Base-by-base conservation (phyloP, 2,888 invertebrate species). In the Heteromyza rotundicornis region DNA sequence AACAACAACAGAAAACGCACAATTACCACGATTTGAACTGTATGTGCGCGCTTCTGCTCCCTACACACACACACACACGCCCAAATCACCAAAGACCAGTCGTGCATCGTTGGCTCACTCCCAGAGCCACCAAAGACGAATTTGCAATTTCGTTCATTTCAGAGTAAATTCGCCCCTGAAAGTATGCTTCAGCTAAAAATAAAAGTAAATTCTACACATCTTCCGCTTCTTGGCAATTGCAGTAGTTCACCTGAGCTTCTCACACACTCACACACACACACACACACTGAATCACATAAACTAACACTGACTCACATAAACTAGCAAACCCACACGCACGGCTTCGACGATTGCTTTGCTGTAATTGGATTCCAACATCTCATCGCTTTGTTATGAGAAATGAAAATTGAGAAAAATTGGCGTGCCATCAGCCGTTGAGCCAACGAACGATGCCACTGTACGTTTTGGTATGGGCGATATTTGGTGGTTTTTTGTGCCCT, bases 381-480 rank as follows among this genome's bases (percentile, higher is more conserved):
- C 65, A 20, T 61, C 50, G 61, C 56, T 59, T 64, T 61, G 68
- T 67, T 72, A 67, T 64, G 55, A 59, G 64, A 68, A 73, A 73
- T 76, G 76, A 75, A 77, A 75, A 75, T 76, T 75, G 75, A 76
- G 77, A 77, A 76, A 76, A 75, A 77, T 76, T 74, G 76, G 59
- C 59, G 59, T 20, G 5, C 19, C 47, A 19, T 17, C 20, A 17
- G 47, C 40, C 3, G n/a, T n/a, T n/a, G 40, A 40, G 40, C 14
- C 40, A 40, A n/a, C 40, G 16, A n/a, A 3, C 32, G 32, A 32
- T 32, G 32, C 32, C 32, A 32, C 12, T 8, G 32, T 32, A 5
- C 32, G 32, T 8, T 32, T 12, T 12, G n/a, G n/a, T n/a, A n/a
- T n/a, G n/a, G n/a, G n/a, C 27, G 27, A 10, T 27, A 5, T 5